Evolutionary conservation across 2,113 vertebrate genomes (phyloP).

Genomic region (Caranx melampygus): DNA sequence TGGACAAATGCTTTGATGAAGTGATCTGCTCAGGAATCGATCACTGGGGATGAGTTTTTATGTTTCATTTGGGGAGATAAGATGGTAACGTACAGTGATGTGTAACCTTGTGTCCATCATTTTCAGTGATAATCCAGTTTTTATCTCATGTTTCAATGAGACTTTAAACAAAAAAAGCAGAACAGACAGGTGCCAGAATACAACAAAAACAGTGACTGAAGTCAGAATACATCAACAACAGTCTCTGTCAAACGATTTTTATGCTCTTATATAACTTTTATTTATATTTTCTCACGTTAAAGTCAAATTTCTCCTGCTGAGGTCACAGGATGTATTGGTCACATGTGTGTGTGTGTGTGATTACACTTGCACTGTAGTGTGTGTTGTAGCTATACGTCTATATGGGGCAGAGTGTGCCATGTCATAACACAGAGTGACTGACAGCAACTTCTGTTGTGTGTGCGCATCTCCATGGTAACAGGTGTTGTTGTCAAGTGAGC

Average conservation of each 20-base stretch:
- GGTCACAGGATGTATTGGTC: constrained; percentile 7
- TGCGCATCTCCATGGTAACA: constrained; percentile 79
- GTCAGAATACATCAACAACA: neutral
- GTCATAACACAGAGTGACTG: constrained; percentile 76
- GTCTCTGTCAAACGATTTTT: neutral
- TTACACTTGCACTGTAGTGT: constrained; percentile 3
- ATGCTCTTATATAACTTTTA: neutral
- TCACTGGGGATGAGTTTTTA: neutral
- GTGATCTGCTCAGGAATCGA: neutral
- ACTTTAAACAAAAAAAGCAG: neutral
- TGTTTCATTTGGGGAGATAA: neutral
- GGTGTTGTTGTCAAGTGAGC: constrained; percentile 88
- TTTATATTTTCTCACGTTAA: neutral
- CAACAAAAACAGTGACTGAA: neutral
- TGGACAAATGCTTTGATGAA: constrained; percentile 11
- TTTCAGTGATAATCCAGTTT: neutral
- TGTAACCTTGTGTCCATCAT: neutral
- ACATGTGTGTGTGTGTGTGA: constrained; percentile 5
- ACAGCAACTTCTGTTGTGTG: constrained; percentile 72
- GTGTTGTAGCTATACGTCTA: constrained; percentile 40
- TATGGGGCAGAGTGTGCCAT: constrained; percentile 42
- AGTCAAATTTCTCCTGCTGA: neutral
- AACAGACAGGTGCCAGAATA: neutral
- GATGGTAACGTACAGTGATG: neutral
- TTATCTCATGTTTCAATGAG: neutral